Conservation (phyloP, 2,888 invertebrate genomes). For the Ellobium chinense region DNA sequence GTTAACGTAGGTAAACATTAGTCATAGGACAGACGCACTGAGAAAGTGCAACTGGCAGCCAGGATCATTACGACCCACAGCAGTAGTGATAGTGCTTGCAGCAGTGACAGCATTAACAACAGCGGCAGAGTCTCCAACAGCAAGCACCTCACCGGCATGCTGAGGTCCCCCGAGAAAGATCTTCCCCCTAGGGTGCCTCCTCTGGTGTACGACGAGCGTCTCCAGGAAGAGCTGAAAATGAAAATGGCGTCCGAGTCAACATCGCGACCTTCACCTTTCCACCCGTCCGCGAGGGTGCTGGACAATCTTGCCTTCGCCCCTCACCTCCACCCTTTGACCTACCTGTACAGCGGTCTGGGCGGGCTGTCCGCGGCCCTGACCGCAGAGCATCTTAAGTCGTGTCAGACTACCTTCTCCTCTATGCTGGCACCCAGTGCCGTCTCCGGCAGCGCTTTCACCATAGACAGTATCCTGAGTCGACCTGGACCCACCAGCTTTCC, state of each 20-base stretch:
- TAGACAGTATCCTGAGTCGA: conserved; percentile 66
- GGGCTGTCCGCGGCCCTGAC: conserved; percentile 44
- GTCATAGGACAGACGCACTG: too few species aligned
- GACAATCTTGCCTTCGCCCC: conserved; percentile 17
- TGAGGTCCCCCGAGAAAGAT: conserved; percentile 38
- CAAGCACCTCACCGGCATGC: conserved; percentile 26
- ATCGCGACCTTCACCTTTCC: conserved; percentile 21
- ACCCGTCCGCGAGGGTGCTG: conserved; percentile 28
- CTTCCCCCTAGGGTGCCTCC: conserved; percentile 18
- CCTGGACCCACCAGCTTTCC: conserved; percentile 30
- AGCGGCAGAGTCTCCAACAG: too few species aligned
- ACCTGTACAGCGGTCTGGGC: conserved; percentile 36
- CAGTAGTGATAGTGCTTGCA: too few species aligned
- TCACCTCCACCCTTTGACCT: conserved; percentile 38
- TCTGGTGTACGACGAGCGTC: conserved; percentile 26
- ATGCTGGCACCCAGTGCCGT: conserved; percentile 52
- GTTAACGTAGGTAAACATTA: too few species aligned
- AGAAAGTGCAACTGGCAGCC: too few species aligned
- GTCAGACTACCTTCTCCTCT: conserved; percentile 49
- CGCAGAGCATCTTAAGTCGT: conserved; percentile 57
- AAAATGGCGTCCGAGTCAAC: conserved; percentile 45
- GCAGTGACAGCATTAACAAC: too few species aligned
- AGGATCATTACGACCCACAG: too few species aligned
- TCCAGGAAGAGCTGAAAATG: conserved; percentile 45
- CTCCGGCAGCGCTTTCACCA: conserved; percentile 59